Conservation (phyloP, 2,113 vertebrate species). For the Carettochelys insculpta region DNA sequence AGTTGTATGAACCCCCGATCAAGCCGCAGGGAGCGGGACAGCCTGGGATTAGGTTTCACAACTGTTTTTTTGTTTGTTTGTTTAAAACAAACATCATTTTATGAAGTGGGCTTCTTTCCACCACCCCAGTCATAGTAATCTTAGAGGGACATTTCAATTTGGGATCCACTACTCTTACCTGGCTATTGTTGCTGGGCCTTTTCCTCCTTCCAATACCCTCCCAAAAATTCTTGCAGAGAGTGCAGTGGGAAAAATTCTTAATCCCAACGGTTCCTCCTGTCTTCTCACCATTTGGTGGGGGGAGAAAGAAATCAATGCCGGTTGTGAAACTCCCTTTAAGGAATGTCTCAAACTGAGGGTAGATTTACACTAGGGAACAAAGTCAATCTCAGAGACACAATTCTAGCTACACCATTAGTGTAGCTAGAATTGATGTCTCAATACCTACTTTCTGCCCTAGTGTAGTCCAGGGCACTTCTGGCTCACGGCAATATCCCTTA, state of each 20-base stretch:
- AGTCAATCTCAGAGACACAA: no score
- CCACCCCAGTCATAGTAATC: neutral
- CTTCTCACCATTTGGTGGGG: neutral
- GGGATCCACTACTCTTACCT: neutral
- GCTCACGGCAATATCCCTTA: no score
- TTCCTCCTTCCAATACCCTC: neutral
- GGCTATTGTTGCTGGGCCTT: neutral
- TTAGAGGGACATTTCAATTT: neutral
- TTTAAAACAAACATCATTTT: no score
- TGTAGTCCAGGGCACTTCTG: no score
- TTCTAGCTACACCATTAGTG: no score
- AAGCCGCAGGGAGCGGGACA: constrained; percentile 36
- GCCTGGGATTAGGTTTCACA: constrained; percentile 33
- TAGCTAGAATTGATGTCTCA: no score
- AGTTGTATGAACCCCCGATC: constrained; percentile 16
- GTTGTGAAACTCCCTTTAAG: neutral
- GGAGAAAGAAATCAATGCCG: neutral
- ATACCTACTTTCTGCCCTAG: no score
- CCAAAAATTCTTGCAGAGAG: neutral
- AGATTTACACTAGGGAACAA: no score
- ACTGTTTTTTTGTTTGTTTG: neutral
- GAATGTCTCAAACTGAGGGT: no score
- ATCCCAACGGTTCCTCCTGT: neutral
- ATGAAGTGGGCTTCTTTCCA: no score
- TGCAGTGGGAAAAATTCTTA: neutral